Base-by-base conservation (phyloP, 2,113 vertebrate genomes). In the Ahaetulla prasina region DNA sequence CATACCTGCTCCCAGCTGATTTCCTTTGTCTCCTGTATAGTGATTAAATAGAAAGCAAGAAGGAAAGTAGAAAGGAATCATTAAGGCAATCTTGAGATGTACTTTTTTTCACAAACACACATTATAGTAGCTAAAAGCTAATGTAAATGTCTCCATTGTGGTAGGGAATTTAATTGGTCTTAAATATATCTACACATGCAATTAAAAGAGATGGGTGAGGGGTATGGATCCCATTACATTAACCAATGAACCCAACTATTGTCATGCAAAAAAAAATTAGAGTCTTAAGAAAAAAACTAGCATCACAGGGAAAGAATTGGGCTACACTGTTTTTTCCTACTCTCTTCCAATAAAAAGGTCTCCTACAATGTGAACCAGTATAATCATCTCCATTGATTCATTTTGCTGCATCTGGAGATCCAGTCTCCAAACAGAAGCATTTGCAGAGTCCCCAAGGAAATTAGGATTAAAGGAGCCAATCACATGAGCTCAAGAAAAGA, bases 31-130 rank as follows among this genome's bases (percentile, higher is more conserved):
- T 94, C 93, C 93, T 94, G 85, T 89, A 43, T 27, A 60, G 52
- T 90, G 60, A 55, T 92, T 92, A 92, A 90, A 90, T 57, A 89
- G 18, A 27, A 89, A 88, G 93, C 97, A 95, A 94, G 92, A 96
- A 94, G 93, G 92, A 90, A 93, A 92, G 91, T 90, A 96, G 94
- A 93, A 90, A 91, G 68, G 85, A 88, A 92, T 50, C 74, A 63
- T 92, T 92, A 92, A 88, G 88, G 23, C 54, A 90, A 47, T 55
- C 27, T 80, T 90, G 52, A 92, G 54, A 89, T n/a, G 85, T 55
- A 90, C 9, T 35, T 60, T 52, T 63, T 86, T 60, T 86, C 63
- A 55, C 88, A 55, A n/a, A 63, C 45, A 50, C n/a, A 30, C 16
- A 80, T 39, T 18, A 47, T 5, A 85, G 47, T 2, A 80, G 22